Evolutionary conservation across 2,888 invertebrate genomes (phyloP).

Genomic region (Sepiola atlantica): DNA sequence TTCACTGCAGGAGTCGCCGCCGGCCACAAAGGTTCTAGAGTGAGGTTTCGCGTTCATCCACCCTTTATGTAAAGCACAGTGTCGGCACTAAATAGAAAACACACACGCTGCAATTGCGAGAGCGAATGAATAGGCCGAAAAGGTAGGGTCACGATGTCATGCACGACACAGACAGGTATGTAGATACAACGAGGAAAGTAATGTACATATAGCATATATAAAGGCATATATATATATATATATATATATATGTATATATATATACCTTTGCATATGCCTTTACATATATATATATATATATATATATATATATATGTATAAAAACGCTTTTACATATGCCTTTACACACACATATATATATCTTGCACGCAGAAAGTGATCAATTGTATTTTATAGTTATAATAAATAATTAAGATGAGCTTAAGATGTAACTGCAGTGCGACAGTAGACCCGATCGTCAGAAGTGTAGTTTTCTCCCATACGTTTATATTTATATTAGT

Average conservation of each 20-base stretch:
- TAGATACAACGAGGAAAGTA: neutral
- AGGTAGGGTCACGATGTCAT: neutral
- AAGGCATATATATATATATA: neutral
- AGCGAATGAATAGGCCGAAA: neutral
- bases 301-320: neutral
- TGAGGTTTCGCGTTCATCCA: slow-evolving; percentile 2
- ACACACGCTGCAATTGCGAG: neutral
- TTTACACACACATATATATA: too few relatives aligned
- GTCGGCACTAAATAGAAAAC: slow-evolving; percentile 10
- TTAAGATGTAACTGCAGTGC: too few relatives aligned
- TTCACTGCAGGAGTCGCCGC: slow-evolving; percentile 32
- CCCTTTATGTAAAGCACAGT: neutral
- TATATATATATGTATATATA: neutral
- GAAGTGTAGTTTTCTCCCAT: too few relatives aligned
- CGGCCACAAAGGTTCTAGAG: neutral
- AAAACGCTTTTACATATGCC: too few relatives aligned
- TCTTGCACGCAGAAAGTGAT: too few relatives aligned
- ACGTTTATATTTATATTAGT: too few relatives aligned
- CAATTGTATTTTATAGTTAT: too few relatives aligned
- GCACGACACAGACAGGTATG: neutral
- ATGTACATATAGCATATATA: neutral
- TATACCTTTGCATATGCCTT: neutral
- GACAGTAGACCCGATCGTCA: too few relatives aligned
- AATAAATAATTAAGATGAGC: too few relatives aligned
- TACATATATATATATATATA: neutral